Base-by-base conservation (phyloP, 2,113 vertebrate genomes). In the Elephantulus edwardii region DNA sequence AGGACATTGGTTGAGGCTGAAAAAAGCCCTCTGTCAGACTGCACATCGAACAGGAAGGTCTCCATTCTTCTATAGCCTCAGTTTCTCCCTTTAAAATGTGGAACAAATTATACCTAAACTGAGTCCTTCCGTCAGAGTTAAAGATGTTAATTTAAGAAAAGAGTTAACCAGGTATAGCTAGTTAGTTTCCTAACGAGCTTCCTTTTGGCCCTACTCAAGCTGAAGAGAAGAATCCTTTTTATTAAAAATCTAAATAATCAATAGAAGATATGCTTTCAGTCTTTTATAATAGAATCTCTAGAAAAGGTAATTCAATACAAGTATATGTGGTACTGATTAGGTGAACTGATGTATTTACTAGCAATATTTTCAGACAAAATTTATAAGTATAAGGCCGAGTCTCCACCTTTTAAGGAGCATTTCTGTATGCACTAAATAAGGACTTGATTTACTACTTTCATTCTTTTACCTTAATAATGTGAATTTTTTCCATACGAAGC, bases 281-380 rank as follows among this genome's bases (percentile, higher is more conserved):
- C n/a, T 89, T 90, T 64, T 71, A 83, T 24, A 83, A 58, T 44
- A 68, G 35, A 70, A 46, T 44, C 88, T 24, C 81, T 48, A 83
- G 66, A 79, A 85, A 52, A 68, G 35, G 85, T 89, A 93, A 88
- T 38, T 79, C 40, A 77, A 62, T 72, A 35, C 80, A 66, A 89
- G 52, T 86, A 60, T 87, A 88, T 28, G 54, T 77, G 76, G 83
- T 79, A 56, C 68, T 58, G 56, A 91, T 91, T 84, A 88, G 42
- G 77, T 83, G 78, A 80, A 80, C 33, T 76, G 64, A 88, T 91
- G 35, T 80, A 91, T 89, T 95, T 85, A 84, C 80, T 74, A 83
- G 79, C 75, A 85, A 81, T 90, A 93, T 80, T 88, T 96, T 91
- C 86, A 86, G 94, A 80, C 60, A 92, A 85, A 91, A 89, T 93